Evolutionary conservation across 2,888 invertebrate species (phyloP).

Genomic region (Deilephila elpenor): DNA sequence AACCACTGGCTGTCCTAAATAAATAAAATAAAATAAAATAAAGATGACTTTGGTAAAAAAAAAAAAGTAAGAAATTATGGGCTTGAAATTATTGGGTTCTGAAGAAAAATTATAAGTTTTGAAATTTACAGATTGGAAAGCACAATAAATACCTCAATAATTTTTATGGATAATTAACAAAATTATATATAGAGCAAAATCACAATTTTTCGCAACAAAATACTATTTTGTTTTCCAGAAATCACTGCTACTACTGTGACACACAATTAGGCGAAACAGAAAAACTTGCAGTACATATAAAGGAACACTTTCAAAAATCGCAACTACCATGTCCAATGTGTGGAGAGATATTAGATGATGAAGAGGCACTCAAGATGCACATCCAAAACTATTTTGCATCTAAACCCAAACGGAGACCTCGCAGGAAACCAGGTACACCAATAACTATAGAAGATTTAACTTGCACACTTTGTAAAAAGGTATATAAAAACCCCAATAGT

Average conservation of each 20-base stretch:
- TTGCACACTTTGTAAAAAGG: conserved; percentile 70
- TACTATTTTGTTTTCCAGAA: conserved; percentile 51
- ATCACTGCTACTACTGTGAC: conserved; percentile 64
- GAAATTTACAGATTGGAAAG: too few species aligned
- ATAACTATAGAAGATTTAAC: conserved; percentile 73
- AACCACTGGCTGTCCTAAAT: too few species aligned
- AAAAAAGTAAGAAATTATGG: too few species aligned
- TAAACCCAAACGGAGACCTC: conserved; percentile 61
- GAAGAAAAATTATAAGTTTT: too few species aligned
- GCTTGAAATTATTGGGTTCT: too few species aligned
- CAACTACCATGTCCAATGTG: conserved; percentile 64
- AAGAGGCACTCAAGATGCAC: conserved; percentile 62
- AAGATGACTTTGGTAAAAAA: too few species aligned
- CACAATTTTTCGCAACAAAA: background rate
- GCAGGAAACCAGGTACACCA: conserved; percentile 69
- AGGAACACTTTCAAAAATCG: conserved; percentile 58
- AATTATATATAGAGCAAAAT: too few species aligned
- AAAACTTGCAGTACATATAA: conserved; percentile 52
- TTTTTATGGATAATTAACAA: too few species aligned
- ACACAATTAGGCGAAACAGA: conserved; percentile 46
- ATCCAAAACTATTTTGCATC: conserved; percentile 56
- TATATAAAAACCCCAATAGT: conserved; percentile 68
- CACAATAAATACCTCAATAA: too few species aligned
- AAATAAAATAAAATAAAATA: too few species aligned
- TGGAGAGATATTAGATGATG: conserved; percentile 68